Conservation (phyloP, 2,888 invertebrate genomes). For the Fragum fragum region DNA sequence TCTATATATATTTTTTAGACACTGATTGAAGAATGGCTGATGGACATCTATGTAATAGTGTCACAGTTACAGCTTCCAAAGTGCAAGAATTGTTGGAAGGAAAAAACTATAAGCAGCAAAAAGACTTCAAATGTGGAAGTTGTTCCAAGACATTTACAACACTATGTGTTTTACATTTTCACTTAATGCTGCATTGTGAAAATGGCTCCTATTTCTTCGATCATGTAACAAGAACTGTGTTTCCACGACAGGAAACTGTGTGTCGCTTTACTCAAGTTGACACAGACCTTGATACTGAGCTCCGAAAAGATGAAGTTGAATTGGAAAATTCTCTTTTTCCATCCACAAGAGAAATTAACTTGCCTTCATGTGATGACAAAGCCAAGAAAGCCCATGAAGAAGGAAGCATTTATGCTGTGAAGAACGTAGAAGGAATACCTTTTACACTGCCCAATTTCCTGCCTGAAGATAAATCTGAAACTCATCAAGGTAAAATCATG, state of each 20-base stretch:
- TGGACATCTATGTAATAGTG: slow-evolving; percentile 34
- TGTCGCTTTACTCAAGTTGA: slow-evolving; percentile 45
- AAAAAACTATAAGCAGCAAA: slow-evolving; percentile 11
- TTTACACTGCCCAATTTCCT: background rate
- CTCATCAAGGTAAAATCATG: too few relatives aligned
- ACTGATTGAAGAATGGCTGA: slow-evolving; percentile 28
- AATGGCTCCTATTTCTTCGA: slow-evolving; percentile 57
- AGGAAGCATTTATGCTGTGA: too few relatives aligned
- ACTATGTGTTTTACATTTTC: slow-evolving; percentile 46
- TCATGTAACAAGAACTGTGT: slow-evolving; percentile 51
- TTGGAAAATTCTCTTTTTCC: background rate
- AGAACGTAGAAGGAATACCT: background rate
- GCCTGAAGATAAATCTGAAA: background rate
- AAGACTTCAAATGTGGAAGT: slow-evolving; percentile 36
- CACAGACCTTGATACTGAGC: background rate
- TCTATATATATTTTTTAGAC: background rate
- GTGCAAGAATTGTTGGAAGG: background rate
- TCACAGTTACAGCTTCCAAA: background rate
- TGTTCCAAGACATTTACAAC: slow-evolving; percentile 48
- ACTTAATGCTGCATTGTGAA: slow-evolving; percentile 45
- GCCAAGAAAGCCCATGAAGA: too few relatives aligned
- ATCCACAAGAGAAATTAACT: slow-evolving; percentile 11
- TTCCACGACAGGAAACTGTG: slow-evolving; percentile 48
- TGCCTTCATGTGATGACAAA: background rate
- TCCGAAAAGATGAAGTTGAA: background rate